Percentiles rank a stretch among this genome's conserved stretches.
These are phyloP conservation scores for Lasiurus borealis DNA, from an alignment of 2,113 vertebrate species.

Conservation along the genomic window DNA sequence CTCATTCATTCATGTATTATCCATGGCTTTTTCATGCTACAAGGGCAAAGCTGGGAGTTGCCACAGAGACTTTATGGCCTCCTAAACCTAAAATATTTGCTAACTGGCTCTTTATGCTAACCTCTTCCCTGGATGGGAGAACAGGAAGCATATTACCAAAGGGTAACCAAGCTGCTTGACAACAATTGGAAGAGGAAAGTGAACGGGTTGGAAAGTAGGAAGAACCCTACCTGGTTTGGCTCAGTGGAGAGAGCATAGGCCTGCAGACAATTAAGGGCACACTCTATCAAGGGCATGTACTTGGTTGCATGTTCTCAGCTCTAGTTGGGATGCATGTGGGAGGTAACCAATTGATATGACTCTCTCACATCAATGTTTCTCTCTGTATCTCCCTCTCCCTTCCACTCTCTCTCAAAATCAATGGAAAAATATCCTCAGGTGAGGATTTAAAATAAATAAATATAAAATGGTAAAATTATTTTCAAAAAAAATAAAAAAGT, in stretches of 20 bases:
- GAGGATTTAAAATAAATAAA: too few relatives aligned
- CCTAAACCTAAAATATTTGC: not conserved
- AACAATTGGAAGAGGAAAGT: not conserved
- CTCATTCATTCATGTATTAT: not conserved
- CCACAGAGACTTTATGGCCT: not conserved
- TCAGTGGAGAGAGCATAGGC: too few relatives aligned
- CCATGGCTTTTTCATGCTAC: not conserved
- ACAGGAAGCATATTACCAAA: not conserved
- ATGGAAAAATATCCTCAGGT: too few relatives aligned
- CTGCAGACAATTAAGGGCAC: too few relatives aligned
- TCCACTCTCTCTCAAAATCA: too few relatives aligned
- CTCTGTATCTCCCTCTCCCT: too few relatives aligned
- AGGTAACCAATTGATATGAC: too few relatives aligned
- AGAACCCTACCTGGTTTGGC: not conserved
- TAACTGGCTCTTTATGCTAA: not conserved
- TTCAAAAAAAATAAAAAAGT: not conserved
- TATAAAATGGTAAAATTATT: too few relatives aligned
- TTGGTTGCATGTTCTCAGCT: too few relatives aligned
- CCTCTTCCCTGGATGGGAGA: not conserved
- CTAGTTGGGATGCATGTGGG: too few relatives aligned
- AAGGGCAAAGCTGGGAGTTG: not conserved
- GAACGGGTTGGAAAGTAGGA: not conserved
- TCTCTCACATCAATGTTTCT: too few relatives aligned
- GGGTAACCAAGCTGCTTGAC: not conserved
- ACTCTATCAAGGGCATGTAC: too few relatives aligned